A percentile compares a stretch with the other conserved stretches of the same genome.
phyloP scores from a whole-genome alignment of 2,113 vertebrate species.

The Tringa solitaria region DNA sequence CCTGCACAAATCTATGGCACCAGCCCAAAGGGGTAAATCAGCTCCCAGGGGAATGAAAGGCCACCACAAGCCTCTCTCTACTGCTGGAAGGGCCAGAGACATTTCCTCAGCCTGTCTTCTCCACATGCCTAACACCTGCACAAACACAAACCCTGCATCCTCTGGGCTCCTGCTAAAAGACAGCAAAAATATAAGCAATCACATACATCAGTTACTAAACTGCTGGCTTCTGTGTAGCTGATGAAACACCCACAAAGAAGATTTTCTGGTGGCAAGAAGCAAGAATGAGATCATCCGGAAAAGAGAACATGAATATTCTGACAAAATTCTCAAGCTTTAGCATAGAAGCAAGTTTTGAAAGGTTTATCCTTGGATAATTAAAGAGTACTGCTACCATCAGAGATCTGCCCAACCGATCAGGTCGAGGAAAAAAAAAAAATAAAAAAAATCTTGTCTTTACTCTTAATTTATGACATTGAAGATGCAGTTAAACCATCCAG shows the following conservation, averaged over 20 bases:
- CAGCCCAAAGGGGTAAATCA: not conserved
- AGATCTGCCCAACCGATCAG: not conserved
- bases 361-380: not conserved
- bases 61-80: not conserved
- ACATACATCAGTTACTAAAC: not conserved
- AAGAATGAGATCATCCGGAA: slow-evolving; percentile 35
- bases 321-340: not conserved
- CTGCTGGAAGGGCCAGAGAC: not conserved
- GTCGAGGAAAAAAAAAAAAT: not conserved
- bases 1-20: not conserved
- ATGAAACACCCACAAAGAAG: not conserved
- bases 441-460: not conserved
- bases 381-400: not conserved
- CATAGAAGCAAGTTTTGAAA: not conserved
- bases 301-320: not conserved
- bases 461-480: not conserved
- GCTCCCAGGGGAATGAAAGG: not conserved
- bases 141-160: not conserved
- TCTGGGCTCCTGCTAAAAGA: not conserved
- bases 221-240: not conserved
- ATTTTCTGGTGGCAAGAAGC: not conserved
- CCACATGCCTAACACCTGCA: not conserved
- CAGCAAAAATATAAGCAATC: not conserved
- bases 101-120: not conserved
- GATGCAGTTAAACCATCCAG: not conserved